A percentile compares a stretch with the other conserved stretches of the same genome.
Conservation (phyloP, 2,888 invertebrate genomes). For the Hymenopus coronatus region DNA sequence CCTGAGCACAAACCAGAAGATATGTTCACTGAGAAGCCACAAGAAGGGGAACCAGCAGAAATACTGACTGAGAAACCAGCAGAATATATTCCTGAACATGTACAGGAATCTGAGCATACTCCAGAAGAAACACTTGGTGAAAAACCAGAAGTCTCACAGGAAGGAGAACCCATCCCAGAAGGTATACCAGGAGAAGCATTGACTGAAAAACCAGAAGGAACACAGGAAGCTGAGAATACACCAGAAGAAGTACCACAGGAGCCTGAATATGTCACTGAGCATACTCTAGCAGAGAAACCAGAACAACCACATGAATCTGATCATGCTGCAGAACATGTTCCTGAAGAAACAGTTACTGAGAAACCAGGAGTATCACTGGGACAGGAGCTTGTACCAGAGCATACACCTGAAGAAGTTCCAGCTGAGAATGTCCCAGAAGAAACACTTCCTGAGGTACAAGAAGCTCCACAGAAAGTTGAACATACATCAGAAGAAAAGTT, state of each 20-base stretch:
- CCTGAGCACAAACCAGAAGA: constrained; percentile 2
- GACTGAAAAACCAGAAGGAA: constrained; percentile 12
- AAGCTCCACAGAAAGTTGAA: constrained; percentile 16
- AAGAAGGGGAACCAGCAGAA: neutral
- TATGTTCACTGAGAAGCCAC: neutral
- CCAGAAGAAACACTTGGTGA: neutral
- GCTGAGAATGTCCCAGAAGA: neutral
- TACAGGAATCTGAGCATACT: neutral
- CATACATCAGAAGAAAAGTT: constrained; percentile 18
- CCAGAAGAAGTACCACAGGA: constrained; percentile 5
- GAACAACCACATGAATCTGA: constrained; percentile 25
- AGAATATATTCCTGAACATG: neutral
- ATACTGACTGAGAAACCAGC: constrained; percentile 10
- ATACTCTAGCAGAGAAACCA: neutral
- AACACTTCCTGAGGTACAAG: neutral
- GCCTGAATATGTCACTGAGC: neutral
- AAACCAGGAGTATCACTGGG: neutral
- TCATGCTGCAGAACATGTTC: constrained; percentile 18
- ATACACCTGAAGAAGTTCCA: neutral
- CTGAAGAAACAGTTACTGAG: constrained; percentile 24
- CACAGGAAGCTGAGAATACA: constrained; percentile 19
- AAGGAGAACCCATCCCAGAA: constrained; percentile 3
- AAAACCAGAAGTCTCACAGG: neutral
- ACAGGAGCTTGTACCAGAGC: neutral
- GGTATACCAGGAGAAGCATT: neutral